Evolutionary conservation across 2,888 invertebrate species (phyloP), one percentile per base, ranked within the genome.

Genomic region (Portevinia maculata): DNA sequence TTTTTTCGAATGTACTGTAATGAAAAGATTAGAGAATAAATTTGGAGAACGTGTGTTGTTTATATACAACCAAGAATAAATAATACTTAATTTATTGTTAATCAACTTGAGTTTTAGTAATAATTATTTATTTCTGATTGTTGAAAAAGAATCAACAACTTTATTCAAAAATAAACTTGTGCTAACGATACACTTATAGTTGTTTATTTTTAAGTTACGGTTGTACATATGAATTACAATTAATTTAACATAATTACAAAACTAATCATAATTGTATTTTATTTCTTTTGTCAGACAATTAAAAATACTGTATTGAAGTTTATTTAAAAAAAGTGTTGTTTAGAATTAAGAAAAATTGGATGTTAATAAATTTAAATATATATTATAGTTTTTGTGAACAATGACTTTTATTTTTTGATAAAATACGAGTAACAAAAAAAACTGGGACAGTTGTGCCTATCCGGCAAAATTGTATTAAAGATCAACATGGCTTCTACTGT

Each of bases 121-220:
- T 64, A 48, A 62, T 75, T 64, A 81, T 76, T 81, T 81, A 81
- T 81, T 81, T 81, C 48, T 81, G 64, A 65, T 65, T 76, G 70
- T 71, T 81, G 81, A 76, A 76, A 52, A 76, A 44, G 52, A 30
- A 60, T 17, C 5, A 46, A 46, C 17, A 19, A n/a, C n/a, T 34
- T 15, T 34, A 34, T 24, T 52, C 17, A 67, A 44, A 4, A 41
- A 41, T 34, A 39, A 55, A 48, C 41, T 57, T 69, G 67, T 69
- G 65, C 79, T 73, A 46, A 60, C 53, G 19, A 30, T 41, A 46
- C 32, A 19, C 21, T 41, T 17, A 24, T n/a, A 28, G 34, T 46
- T 48, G 44, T 32, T 60, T 57, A 44, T 62, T 15, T 17, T 59
- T 34, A 57, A 28, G 48, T 70, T 64, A 39, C 24, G 52, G 24